These are phyloP conservation scores for Abscondita cerata DNA, from an alignment of 2,888 invertebrate genomes.

Conservation along the genomic window DNA sequence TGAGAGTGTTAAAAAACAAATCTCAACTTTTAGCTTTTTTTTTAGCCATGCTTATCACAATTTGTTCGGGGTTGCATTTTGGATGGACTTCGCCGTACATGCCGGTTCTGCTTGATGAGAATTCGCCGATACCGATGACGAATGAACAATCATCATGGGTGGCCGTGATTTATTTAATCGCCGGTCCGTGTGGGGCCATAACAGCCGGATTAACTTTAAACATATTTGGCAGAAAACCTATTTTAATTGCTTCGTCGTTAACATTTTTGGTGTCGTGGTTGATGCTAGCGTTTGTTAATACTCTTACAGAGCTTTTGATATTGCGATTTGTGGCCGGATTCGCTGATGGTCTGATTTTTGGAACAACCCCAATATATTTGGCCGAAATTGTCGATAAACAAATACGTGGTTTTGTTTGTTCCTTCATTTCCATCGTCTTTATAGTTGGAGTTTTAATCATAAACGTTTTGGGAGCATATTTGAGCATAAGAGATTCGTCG, in stretches of 20 bases:
- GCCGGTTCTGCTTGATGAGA: conserved; percentile 59
- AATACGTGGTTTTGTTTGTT: conserved; percentile 68
- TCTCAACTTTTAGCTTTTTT: background rate
- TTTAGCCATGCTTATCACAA: conserved; percentile 52
- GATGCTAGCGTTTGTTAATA: conserved; percentile 66
- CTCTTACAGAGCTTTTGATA: conserved; percentile 64
- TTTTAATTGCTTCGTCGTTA: conserved; percentile 66
- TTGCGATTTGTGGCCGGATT: conserved; percentile 64
- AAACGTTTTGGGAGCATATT: conserved; percentile 67
- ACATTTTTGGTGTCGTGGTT: conserved; percentile 71
- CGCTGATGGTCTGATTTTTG: conserved; percentile 59
- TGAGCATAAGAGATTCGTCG: conserved; percentile 61
- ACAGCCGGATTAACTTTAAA: conserved; percentile 70
- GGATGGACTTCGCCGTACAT: conserved; percentile 71
- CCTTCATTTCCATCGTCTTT: conserved; percentile 64
- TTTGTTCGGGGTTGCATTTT: conserved; percentile 55
- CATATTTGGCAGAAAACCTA: conserved; percentile 70
- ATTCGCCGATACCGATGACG: conserved; percentile 60
- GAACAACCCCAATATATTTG: conserved; percentile 66
- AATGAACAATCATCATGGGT: conserved; percentile 66
- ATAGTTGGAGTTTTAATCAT: conserved; percentile 67
- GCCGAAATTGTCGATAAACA: conserved; percentile 67
- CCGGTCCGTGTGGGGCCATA: conserved; percentile 68
- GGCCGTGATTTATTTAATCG: conserved; percentile 70
- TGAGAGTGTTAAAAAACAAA: no score